Conservation (phyloP, 2,888 invertebrate genomes). For the Spodoptera picta region DNA sequence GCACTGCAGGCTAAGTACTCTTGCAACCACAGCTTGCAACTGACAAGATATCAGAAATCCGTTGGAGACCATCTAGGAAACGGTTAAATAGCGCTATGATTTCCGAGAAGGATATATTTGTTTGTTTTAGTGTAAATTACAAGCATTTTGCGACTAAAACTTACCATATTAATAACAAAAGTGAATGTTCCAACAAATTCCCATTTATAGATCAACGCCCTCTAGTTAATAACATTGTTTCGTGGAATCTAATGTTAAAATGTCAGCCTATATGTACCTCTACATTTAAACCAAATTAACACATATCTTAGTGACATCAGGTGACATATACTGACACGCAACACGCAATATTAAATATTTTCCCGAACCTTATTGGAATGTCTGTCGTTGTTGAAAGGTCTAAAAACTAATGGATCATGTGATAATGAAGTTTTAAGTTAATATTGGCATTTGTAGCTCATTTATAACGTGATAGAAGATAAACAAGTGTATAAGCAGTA, state of each 20-base stretch:
- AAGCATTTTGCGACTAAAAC: not conserved
- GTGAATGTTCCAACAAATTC: not conserved
- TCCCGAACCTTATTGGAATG: constrained; percentile 23
- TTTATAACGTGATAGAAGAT: no score
- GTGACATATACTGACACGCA: constrained; percentile 40
- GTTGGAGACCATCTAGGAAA: no score
- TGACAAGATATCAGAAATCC: no score
- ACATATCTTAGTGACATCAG: constrained; percentile 22
- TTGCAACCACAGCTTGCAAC: no score
- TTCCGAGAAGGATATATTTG: no score
- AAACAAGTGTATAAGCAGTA: no score
- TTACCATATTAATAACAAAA: not conserved
- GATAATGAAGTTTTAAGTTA: no score
- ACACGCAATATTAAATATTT: constrained; percentile 22
- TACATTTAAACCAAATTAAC: constrained; percentile 25
- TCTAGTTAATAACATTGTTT: constrained; percentile 8
- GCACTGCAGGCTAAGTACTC: no score
- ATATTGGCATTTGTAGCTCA: no score
- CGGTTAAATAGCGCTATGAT: no score
- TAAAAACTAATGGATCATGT: no score
- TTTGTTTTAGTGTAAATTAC: no score
- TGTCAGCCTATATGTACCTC: constrained; percentile 4
- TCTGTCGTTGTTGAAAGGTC: constrained; percentile 7
- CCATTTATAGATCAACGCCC: constrained; percentile 3
- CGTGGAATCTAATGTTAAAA: constrained; percentile 7